phyloP scores from a whole-genome alignment of 35 echinoderm and acorn worm genomes.

The Patiria miniata region DNA sequence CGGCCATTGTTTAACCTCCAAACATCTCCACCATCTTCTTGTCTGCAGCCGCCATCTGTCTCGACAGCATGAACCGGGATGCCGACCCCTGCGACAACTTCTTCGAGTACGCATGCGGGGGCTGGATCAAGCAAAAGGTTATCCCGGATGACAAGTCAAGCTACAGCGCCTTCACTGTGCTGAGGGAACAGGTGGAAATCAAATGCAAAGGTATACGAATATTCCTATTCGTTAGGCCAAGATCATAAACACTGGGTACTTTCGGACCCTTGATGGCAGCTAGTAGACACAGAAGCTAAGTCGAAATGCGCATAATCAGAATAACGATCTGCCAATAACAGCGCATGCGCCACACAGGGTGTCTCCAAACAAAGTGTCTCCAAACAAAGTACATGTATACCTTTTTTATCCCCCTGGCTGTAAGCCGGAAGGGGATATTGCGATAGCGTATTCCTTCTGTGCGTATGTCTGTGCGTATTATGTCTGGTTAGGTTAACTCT shows the following conservation, averaged over 20 bases:
- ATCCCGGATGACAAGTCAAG: slow-evolving; percentile 85
- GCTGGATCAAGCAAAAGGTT: slow-evolving; percentile 79
- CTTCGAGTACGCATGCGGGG: slow-evolving; percentile 90
- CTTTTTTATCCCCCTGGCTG: too few species aligned
- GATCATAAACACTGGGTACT: neutral
- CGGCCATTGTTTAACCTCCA: too few species aligned
- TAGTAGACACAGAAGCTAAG: neutral
- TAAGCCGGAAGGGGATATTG: too few species aligned
- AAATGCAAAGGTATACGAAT: slow-evolving; percentile 77
- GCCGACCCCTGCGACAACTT: slow-evolving; percentile 90
- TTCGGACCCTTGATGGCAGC: neutral
- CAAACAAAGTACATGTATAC: too few species aligned
- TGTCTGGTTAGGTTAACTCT: too few species aligned
- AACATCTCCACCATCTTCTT: too few species aligned
- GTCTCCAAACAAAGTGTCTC: too few species aligned
- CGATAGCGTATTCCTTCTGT: too few species aligned
- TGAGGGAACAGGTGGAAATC: slow-evolving; percentile 64
- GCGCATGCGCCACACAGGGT: too few species aligned
- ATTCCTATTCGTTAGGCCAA: neutral
- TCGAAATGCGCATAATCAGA: neutral
- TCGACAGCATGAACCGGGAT: slow-evolving; percentile 72
- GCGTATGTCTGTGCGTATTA: too few species aligned
- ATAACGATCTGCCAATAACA: too few species aligned
- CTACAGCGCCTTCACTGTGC: slow-evolving; percentile 66
- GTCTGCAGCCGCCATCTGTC: slow-evolving; percentile 52